A percentile compares a stretch with the other conserved stretches of the same genome.
Evolutionary conservation across 2,113 vertebrate genomes (phyloP).

Genomic region (Prinia subflava): DNA sequence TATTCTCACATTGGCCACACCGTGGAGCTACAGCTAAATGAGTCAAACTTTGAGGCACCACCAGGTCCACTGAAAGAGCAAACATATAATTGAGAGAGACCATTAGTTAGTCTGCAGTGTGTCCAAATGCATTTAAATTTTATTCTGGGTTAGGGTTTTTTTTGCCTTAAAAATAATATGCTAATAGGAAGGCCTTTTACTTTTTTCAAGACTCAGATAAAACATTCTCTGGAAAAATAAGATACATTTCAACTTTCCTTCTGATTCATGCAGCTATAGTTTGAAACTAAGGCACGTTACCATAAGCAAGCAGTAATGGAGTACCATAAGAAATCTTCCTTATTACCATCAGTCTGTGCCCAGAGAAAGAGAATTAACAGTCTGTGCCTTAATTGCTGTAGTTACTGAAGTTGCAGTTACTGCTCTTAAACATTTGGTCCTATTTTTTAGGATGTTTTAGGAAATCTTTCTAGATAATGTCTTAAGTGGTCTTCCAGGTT

Average conservation of each 20-base stretch:
- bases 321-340: background rate
- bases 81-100: background rate
- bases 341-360: background rate
- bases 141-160: background rate
- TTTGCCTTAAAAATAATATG: background rate
- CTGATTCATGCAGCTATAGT: background rate
- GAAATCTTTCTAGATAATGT: background rate
- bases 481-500: background rate
- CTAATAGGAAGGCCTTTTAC: background rate
- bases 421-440: background rate
- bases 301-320: background rate
- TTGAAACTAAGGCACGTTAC: background rate
- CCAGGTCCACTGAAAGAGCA: background rate
- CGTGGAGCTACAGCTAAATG: slow-evolving; percentile 57
- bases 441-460: background rate
- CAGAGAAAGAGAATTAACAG: background rate
- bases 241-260: background rate
- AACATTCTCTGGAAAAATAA: background rate
- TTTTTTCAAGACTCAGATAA: background rate
- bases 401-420: background rate
- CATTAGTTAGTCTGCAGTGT: background rate
- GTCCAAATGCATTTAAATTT: background rate
- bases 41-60: background rate
- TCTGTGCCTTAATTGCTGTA: background rate
- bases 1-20: slow-evolving; percentile 45